These are phyloP conservation scores for Lasioglossum oenotherae DNA, from an alignment of 2,888 invertebrate genomes.

Conservation along the genomic window DNA sequence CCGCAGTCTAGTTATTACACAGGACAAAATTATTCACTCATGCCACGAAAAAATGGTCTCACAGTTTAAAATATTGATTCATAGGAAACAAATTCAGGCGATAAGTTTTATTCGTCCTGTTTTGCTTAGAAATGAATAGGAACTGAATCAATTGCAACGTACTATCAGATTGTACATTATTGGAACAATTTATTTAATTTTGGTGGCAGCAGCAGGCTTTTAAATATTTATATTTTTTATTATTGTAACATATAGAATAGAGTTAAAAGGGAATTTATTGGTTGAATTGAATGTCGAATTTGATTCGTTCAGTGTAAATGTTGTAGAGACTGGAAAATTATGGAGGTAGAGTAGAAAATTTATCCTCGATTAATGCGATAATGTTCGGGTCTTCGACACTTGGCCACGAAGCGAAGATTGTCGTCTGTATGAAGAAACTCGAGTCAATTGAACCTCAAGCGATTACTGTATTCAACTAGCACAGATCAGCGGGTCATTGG, in stretches of 20 bases:
- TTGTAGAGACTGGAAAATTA: not conserved
- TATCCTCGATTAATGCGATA: not conserved
- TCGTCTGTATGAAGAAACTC: slow-evolving; percentile 2
- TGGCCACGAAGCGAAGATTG: not conserved
- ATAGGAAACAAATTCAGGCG: not conserved
- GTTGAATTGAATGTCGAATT: not conserved
- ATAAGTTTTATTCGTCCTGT: not conserved
- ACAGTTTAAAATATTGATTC: not conserved
- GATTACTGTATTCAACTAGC: slow-evolving; percentile 17
- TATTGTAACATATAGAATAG: not conserved
- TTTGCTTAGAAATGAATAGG: not conserved
- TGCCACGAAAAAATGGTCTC: not conserved
- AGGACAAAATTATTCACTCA: too few relatives aligned
- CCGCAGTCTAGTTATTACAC: not conserved
- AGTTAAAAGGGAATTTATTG: not conserved
- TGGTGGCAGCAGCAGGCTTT: not conserved
- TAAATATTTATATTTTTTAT: not conserved
- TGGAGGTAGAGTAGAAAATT: not conserved
- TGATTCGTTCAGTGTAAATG: not conserved
- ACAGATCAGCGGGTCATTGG: slow-evolving; percentile 16
- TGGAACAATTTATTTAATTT: not conserved
- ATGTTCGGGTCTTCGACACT: not conserved
- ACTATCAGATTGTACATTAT: too few relatives aligned
- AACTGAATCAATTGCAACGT: not conserved
- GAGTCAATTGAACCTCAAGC: slow-evolving; percentile 3